These are phyloP conservation scores for Sinocyclocheilus grahami DNA, from an alignment of 2,113 vertebrate species.

Conservation along the genomic window DNA sequence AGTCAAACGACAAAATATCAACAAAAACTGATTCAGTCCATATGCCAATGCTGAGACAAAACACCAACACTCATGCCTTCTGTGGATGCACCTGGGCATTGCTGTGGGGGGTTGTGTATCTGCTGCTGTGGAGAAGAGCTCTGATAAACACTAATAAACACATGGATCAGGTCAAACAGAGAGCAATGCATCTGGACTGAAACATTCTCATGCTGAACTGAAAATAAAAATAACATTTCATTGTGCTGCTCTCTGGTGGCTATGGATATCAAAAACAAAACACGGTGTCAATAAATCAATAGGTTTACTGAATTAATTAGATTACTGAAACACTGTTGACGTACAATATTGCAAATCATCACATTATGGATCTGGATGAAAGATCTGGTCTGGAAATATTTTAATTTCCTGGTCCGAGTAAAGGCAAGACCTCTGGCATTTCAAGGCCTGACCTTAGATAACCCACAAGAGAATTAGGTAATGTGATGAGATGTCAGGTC, in stretches of 20 bases:
- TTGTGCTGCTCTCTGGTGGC: slow-evolving; percentile 9
- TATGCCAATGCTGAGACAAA: neutral
- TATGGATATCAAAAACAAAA: neutral
- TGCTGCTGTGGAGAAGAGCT: neutral
- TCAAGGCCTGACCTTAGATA: slow-evolving; percentile 14
- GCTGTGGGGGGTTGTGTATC: slow-evolving; percentile 4
- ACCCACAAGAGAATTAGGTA: neutral
- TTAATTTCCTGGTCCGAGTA: neutral
- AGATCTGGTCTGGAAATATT: neutral
- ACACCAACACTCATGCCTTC: slow-evolving; percentile 41
- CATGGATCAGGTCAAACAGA: slow-evolving; percentile 35
- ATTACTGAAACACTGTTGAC: slow-evolving; percentile 4
- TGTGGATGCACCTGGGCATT: slow-evolving; percentile 41
- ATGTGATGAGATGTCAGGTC: slow-evolving; percentile 18
- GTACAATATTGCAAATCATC: neutral
- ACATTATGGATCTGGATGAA: slow-evolving; percentile 5
- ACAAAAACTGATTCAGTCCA: neutral
- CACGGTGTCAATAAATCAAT: neutral
- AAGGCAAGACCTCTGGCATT: slow-evolving; percentile 21
- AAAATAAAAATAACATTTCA: neutral
- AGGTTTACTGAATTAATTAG: too few species aligned
- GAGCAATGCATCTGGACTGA: slow-evolving; percentile 3
- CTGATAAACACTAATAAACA: slow-evolving; percentile 7
- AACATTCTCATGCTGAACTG: neutral
- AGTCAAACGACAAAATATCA: slow-evolving; percentile 8